These are phyloP conservation scores for Pelodytes ibericus DNA, from an alignment of 2,797 vertebrate species.

Conservation along the genomic window DNA sequence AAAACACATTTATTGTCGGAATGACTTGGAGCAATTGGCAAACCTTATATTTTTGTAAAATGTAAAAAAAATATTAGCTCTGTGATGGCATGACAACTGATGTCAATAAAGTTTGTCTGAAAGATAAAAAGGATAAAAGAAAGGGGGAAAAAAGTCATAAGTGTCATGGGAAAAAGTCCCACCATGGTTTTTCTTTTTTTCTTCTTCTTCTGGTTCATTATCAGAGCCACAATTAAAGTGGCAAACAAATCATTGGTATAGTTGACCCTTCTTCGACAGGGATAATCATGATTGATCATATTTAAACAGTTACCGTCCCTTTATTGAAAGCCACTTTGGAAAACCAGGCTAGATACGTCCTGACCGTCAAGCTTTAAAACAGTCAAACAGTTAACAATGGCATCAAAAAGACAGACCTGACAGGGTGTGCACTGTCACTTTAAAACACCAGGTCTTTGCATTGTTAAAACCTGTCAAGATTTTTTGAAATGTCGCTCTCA, in stretches of 20 bases:
- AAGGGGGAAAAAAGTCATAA: background rate
- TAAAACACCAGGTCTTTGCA: slow-evolving; percentile 89
- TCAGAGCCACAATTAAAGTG: slow-evolving; percentile 26
- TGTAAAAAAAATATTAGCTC: background rate
- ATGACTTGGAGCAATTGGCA: no score
- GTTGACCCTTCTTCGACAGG: slow-evolving; percentile 72
- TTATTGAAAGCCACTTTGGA: slow-evolving; percentile 95
- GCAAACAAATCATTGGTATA: slow-evolving; percentile 71
- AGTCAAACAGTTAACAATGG: slow-evolving; percentile 90
- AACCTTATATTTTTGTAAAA: background rate
- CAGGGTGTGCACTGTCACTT: slow-evolving; percentile 88
- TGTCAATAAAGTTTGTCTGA: background rate
- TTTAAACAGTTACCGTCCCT: slow-evolving; percentile 84
- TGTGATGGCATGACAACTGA: slow-evolving; percentile 3
- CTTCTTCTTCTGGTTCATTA: background rate
- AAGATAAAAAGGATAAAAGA: background rate
- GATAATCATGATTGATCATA: slow-evolving; percentile 92
- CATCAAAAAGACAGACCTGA: slow-evolving; percentile 86
- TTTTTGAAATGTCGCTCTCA: slow-evolving; percentile 98
- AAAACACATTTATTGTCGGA: no score
- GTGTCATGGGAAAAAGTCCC: slow-evolving; percentile 6
- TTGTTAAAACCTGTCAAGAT: slow-evolving; percentile 98
- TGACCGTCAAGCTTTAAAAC: slow-evolving; percentile 87
- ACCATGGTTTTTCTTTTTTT: slow-evolving; percentile 17
- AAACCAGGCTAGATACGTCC: slow-evolving; percentile 89